Base-by-base conservation (phyloP, 2,797 vertebrate species). In the Luscinia megarhynchos region DNA sequence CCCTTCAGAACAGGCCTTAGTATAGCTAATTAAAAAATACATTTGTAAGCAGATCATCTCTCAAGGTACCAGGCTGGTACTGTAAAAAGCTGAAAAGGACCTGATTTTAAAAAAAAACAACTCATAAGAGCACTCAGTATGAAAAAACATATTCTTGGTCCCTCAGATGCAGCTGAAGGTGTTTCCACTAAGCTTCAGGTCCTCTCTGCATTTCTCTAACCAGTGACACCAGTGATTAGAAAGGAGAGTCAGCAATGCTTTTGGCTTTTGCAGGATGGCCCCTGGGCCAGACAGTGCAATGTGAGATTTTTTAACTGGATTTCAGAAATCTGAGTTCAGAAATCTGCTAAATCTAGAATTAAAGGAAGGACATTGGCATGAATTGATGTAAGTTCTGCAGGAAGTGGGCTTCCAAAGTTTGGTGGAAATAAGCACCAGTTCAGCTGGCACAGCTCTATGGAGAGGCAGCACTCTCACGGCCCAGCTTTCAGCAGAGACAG, bases 381-480 rank as follows among this genome's bases (percentile, higher is more conserved):
- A 70, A 46, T 4, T 66, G 32, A 23, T 38, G 18, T 29, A 63
- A 53, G 8, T 29, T 18, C 55, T 62, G 63, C 29, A 66, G 29
- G 18, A 67, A 11, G 9, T 1, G 57, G n/a, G 32, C 36, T 63
- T 68, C 68, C n/a, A 15, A 10, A 32, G 12, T 18, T 22, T 2
- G 5, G 26, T 64, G 38, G 55, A 12, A 38, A 64, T 29, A 17
- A 51, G 54, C 45, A 38, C 21, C n/a, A 17, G 18, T 66, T 58
- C 29, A 74, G 29, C 6, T 41, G 74, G 20, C 0, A 1, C 3
- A 26, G 29, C 1, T 32, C 12, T 6, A 4, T 1, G 8, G 41
- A 15, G 34, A 55, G 41, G 58, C 70, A 70, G 23, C 21, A 2
- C 23, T 20, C 38, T 24, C 11, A 2, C 1, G 46, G 61, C 32